Percentiles rank a stretch among this genome's conserved stretches.
Evolutionary conservation across 2,113 vertebrate species (phyloP).

Genomic region (Sus scrofa): T2T-Sscrofa CM000812.6:259643501-259644000

Average conservation of each 20-base stretch:
- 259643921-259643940: too few relatives aligned
- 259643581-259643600: conserved; percentile 71
- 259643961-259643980: too few relatives aligned
- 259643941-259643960: too few relatives aligned
- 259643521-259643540: conserved; percentile 78
- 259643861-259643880: not conserved
- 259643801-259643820: conserved; percentile 25
- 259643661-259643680: conserved; percentile 48
- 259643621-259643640: conserved; percentile 49
- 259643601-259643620: conserved; percentile 59
- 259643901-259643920: too few relatives aligned
- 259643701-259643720: not conserved
- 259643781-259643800: not conserved
- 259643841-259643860: not conserved
- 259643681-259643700: conserved; percentile 62
- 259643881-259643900: too few relatives aligned
- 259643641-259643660: conserved; percentile 67
- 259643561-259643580: conserved; percentile 68
- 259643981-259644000: too few relatives aligned
- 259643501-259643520: conserved; percentile 76
- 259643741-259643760: not conserved
- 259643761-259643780: not conserved
- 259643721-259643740: not conserved
- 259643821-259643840: not conserved
- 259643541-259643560: conserved; percentile 66